Evolutionary conservation across 2,888 invertebrate genomes (phyloP), one percentile per base, ranked within the genome.

Genomic region (Pristionchus maxplancki): DNA sequence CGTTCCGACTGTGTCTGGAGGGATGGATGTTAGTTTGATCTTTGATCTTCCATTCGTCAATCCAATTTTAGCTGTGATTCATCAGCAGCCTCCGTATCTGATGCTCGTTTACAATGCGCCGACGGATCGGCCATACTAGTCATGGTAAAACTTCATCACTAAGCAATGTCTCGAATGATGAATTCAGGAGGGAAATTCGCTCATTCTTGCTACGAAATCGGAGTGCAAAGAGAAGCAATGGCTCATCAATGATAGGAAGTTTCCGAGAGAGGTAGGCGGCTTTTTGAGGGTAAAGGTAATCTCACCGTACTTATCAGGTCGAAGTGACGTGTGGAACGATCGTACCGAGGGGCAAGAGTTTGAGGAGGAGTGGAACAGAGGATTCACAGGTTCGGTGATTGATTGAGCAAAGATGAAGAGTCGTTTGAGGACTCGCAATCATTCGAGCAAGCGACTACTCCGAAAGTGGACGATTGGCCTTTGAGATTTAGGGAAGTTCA

Each of bases 21-120:
- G 85, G 85, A 17, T 85, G 85, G 85, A 64, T 85, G 85, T 85
- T 34, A 62, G 85, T 8, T 58, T n/a, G 85, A 5, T 64, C 8
- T 3, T 6, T 6, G n/a, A 20, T 24, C 11, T 50, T 24, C 37
- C 13, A 28, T 4, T 58, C 83, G 1, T 37, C 24, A 37, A 20
- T 71, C 71, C n/a, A 20, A 64, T 9, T 28, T 48, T 13, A 83
- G 82, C 13, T 83, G 82, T 53, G 82, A 83, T 53, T 53, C 82
- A 24, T 53, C 82, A 8, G 31, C 82, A 17, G 31, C 50, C 24
- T 34, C 82, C 1, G 20, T 53, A 0, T 4, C 4, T 17, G 53
- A 53, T 15, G 24, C 9, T 31, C 31, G 34, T 34, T 28, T 83
- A 1, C 31, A 83, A 24, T 83, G 82, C 44, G 15, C 8, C 0